These are phyloP conservation scores for Agapornis roseicollis DNA, from an alignment of 2,113 vertebrate species.

Conservation along the genomic window DNA sequence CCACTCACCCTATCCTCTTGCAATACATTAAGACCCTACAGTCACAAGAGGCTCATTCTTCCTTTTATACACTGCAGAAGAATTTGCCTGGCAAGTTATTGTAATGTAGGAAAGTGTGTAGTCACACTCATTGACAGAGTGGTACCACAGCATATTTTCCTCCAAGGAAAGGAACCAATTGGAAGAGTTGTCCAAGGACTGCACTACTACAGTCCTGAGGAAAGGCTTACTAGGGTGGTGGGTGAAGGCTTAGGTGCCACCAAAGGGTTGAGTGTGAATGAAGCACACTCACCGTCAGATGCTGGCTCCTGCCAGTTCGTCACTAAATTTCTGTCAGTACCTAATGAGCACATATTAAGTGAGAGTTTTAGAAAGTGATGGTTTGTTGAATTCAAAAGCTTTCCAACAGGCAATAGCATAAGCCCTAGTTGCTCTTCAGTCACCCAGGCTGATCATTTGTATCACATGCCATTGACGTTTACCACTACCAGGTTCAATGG, in stretches of 20 bases:
- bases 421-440: not conserved
- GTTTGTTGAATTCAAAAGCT: not conserved
- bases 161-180: not conserved
- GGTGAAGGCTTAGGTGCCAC: not conserved
- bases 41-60: not conserved
- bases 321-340: not conserved
- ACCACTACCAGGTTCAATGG: not conserved
- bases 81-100: not conserved
- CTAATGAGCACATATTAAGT: not conserved
- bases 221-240: not conserved
- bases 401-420: not conserved
- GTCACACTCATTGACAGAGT: accelerated
- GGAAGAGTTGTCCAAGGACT: not conserved
- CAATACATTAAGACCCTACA: not conserved
- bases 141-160: not conserved
- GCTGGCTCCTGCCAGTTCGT: not conserved
- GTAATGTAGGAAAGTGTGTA: not conserved
- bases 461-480: not conserved
- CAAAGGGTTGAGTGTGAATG: not conserved
- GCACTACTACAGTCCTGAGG: not conserved
- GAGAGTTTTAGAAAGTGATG: not conserved
- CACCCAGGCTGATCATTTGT: not conserved
- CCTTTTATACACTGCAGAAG: not conserved
- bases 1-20: not conserved
- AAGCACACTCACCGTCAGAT: not conserved